Evolutionary conservation across 1,140 invertebrate genomes (phyloP).

Genomic region (Drosophila simulans): DNA sequence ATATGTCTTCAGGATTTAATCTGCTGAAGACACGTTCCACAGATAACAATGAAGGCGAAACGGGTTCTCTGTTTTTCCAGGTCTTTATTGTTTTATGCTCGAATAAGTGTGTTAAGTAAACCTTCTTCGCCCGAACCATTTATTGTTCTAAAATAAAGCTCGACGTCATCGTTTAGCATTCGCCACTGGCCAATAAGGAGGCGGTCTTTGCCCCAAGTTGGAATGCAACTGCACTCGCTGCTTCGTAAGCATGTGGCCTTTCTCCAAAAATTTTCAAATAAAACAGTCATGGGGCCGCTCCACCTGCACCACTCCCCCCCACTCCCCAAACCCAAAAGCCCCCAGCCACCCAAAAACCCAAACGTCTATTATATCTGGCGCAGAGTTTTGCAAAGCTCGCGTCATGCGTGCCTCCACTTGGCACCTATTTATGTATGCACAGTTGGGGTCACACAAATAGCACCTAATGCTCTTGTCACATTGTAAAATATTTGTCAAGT

Average conservation of each 20-base stretch:
- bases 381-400: constrained; percentile 60
- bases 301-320: constrained; percentile 13
- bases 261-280: constrained; percentile 76
- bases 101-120: constrained; percentile 73
- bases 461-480: too few species aligned
- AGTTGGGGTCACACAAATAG: not conserved
- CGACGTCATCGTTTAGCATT: constrained; percentile 59
- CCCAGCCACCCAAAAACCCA: not conserved
- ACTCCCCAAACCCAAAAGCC: not conserved
- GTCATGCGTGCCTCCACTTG: constrained; percentile 76
- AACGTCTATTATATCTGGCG: constrained; percentile 14
- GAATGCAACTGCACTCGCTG: constrained; percentile 32
- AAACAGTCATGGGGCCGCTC: constrained; percentile 63
- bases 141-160: constrained; percentile 46
- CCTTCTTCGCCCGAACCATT: constrained; percentile 18
- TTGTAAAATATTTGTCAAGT: not conserved
- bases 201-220: not conserved
- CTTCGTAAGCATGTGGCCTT: constrained; percentile 61
- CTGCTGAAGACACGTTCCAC: constrained; percentile 25
- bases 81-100: constrained; percentile 34
- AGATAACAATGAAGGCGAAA: constrained; percentile 38
- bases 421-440: constrained; percentile 63
- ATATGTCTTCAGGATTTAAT: constrained; percentile 23
- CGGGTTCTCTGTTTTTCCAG: constrained; percentile 8
- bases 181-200: constrained; percentile 19